These are phyloP conservation scores for Lamellibrachia columna DNA, from an alignment of 2,888 invertebrate species.

Conservation along the genomic window DNA sequence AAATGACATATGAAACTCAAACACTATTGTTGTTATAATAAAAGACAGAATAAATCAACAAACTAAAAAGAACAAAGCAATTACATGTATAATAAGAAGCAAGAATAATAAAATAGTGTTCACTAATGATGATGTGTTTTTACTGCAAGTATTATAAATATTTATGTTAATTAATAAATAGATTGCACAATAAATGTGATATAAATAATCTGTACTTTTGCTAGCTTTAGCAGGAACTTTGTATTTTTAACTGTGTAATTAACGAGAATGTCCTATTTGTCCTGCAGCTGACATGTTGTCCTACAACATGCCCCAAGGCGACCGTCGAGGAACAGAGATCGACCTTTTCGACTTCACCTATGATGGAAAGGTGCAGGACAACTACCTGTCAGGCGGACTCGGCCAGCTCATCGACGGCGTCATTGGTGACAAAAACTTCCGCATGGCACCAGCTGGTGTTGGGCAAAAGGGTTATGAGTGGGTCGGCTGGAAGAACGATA, in stretches of 20 bases:
- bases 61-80: no score
- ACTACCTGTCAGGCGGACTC: slow-evolving; percentile 76
- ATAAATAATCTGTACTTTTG: background rate
- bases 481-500: slow-evolving; percentile 82
- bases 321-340: slow-evolving; percentile 80
- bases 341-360: slow-evolving; percentile 87
- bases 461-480: slow-evolving; percentile 74
- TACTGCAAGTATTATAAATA: no score
- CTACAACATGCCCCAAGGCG: slow-evolving; percentile 89
- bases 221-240: background rate
- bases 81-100: no score
- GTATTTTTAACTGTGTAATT: background rate
- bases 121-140: no score
- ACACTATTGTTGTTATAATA: no score
- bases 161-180: no score
- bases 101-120: no score
- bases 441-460: slow-evolving; percentile 72
- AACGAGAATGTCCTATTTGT: background rate
- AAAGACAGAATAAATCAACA: no score
- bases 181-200: no score
- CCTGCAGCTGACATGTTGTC: slow-evolving; percentile 81
- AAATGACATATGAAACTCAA: no score
- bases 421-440: slow-evolving; percentile 71
- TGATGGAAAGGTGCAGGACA: slow-evolving; percentile 73
- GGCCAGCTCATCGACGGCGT: slow-evolving; percentile 86